These are phyloP conservation scores for Vultur gryphus DNA, from an alignment of 2,797 vertebrate species.

Conservation along the genomic window DNA sequence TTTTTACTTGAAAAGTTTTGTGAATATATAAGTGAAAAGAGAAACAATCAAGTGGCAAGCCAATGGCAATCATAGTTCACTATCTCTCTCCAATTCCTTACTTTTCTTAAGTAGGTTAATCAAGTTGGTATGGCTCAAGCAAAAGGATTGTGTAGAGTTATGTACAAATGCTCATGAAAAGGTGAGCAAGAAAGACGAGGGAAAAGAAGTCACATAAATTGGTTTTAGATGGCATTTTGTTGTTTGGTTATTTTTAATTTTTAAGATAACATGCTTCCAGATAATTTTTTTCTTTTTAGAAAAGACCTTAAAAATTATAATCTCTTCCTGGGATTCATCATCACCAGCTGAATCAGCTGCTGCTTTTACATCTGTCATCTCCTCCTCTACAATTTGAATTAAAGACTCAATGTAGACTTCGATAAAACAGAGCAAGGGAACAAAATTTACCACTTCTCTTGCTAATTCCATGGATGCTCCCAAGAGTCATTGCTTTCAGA, in stretches of 20 bases:
- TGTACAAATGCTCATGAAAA: background rate
- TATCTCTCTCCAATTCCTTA: background rate
- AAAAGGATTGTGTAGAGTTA: background rate
- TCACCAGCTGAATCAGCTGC: background rate
- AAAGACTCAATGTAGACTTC: background rate
- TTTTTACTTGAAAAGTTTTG: background rate
- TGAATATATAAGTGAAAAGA: background rate
- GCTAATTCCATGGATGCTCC: background rate
- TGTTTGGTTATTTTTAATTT: background rate
- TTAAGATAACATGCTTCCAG: background rate
- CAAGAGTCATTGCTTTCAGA: background rate
- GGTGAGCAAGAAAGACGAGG: background rate
- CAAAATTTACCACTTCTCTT: background rate
- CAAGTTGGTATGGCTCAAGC: background rate
- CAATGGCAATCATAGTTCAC: background rate
- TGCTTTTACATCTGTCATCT: background rate
- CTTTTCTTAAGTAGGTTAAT: background rate
- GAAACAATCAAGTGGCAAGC: background rate
- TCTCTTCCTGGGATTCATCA: background rate
- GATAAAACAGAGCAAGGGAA: background rate
- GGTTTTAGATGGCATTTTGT: background rate
- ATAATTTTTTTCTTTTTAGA: background rate
- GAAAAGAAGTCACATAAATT: background rate
- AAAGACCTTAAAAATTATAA: background rate
- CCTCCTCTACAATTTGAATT: background rate